Evolutionary conservation across 2,888 invertebrate genomes (phyloP).

Genomic region (Prostheceraeus crozeri): DNA sequence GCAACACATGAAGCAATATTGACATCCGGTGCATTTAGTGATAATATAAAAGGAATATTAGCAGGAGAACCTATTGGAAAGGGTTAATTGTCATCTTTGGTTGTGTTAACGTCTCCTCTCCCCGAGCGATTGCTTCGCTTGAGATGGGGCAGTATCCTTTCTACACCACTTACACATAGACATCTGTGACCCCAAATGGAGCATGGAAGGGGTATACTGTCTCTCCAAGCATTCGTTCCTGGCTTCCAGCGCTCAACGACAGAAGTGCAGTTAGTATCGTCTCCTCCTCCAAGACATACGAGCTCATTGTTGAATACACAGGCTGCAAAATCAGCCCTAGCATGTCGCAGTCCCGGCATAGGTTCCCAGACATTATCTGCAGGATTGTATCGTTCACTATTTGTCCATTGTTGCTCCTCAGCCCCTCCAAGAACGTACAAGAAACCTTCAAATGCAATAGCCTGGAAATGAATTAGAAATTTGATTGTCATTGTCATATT

Average conservation of each 20-base stretch:
- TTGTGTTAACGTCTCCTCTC: too few species aligned
- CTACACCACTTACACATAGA: slow-evolving; percentile 24
- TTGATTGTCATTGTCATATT: too few species aligned
- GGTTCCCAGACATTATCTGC: slow-evolving; percentile 30
- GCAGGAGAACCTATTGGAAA: too few species aligned
- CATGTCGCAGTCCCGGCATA: slow-evolving; percentile 27
- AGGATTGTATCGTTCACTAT: slow-evolving; percentile 26
- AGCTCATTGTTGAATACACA: slow-evolving; percentile 29
- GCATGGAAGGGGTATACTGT: slow-evolving; percentile 9
- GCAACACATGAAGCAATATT: too few species aligned
- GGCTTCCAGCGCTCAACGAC: slow-evolving; percentile 25
- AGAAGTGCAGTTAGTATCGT: slow-evolving; percentile 24
- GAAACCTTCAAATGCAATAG: slow-evolving; percentile 20
- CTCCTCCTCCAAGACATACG: slow-evolving; percentile 29
- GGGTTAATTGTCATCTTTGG: too few species aligned
- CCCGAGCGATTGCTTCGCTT: slow-evolving; percentile 15
- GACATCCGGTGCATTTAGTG: too few species aligned
- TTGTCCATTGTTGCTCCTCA: slow-evolving; percentile 31
- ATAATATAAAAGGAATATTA: too few species aligned
- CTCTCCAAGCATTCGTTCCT: slow-evolving; percentile 14
- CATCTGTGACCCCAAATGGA: slow-evolving; percentile 31
- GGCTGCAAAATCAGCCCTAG: slow-evolving; percentile 27
- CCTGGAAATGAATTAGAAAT: too few species aligned
- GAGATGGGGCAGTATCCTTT: slow-evolving; percentile 25
- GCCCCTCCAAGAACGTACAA: slow-evolving; percentile 31